A percentile compares a stretch with the other conserved stretches of the same genome.
phyloP scores from a whole-genome alignment of 2,113 vertebrate species.

The Macrotus californicus region DNA sequence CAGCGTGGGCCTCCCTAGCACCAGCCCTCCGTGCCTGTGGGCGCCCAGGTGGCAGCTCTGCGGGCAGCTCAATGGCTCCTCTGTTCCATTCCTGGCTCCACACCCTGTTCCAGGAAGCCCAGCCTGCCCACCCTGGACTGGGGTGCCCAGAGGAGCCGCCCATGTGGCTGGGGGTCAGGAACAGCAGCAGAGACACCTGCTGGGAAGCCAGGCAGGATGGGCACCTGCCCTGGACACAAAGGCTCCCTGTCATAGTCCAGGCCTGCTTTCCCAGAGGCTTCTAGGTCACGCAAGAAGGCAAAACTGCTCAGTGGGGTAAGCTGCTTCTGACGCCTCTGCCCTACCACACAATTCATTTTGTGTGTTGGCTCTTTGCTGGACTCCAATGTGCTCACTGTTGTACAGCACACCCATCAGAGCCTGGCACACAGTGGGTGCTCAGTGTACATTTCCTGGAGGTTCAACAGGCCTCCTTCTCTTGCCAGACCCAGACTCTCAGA shows the following conservation, averaged over 20 bases:
- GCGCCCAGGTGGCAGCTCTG: slow-evolving; percentile 55
- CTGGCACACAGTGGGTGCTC: neutral
- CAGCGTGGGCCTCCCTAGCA: neutral
- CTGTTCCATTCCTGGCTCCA: slow-evolving; percentile 65
- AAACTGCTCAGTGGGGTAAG: neutral
- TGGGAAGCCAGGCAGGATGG: neutral
- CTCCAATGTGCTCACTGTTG: neutral
- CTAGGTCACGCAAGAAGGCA: neutral
- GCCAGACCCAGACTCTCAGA: neutral
- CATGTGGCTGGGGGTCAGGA: neutral
- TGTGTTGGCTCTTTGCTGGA: neutral
- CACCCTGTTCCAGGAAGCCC: slow-evolving; percentile 56
- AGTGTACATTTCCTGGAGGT: neutral
- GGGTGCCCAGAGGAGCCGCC: slow-evolving; percentile 1
- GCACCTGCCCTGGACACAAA: neutral
- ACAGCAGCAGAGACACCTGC: neutral
- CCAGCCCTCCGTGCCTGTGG: slow-evolving; percentile 24
- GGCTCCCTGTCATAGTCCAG: neutral
- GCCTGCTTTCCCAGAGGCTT: neutral
- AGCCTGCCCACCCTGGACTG: neutral
- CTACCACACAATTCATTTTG: neutral
- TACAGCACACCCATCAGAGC: neutral
- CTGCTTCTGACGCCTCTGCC: neutral
- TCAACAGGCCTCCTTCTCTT: neutral
- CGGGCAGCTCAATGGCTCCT: slow-evolving; percentile 60